Percentiles rank a stretch among this genome's conserved stretches.
phyloP scores from a whole-genome alignment of 1,140 invertebrate species.

The Drosophila sucinea region DNA sequence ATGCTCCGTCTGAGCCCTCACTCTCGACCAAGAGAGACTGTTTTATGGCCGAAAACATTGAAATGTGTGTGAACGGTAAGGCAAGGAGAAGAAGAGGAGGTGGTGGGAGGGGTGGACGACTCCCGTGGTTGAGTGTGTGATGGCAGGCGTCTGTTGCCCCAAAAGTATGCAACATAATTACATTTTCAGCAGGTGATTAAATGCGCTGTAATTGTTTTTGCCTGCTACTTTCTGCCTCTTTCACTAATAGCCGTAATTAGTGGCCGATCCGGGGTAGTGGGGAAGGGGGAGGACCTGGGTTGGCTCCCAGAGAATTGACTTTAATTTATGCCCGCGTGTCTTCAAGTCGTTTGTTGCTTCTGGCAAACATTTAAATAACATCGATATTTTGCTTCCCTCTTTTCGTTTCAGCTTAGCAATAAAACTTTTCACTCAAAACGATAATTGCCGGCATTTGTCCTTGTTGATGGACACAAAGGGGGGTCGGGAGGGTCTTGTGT shows the following conservation, averaged over 20 bases:
- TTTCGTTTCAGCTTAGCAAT: conserved; percentile 51
- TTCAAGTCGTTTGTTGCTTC: conserved; percentile 52
- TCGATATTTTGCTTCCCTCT: conserved; percentile 34
- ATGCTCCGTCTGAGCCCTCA: conserved; percentile 25
- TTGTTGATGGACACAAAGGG: conserved; percentile 17
- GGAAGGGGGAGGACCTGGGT: not conserved
- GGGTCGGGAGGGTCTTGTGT: not conserved
- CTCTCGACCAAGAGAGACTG: conserved; percentile 11
- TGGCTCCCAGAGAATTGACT: conserved; percentile 8
- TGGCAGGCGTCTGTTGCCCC: conserved; percentile 19
- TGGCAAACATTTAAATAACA: conserved; percentile 76
- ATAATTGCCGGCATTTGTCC: conserved; percentile 77
- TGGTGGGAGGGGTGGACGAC: not conserved
- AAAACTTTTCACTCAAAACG: conserved; percentile 82
- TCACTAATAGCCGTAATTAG: conserved; percentile 76
- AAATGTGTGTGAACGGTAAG: conserved; percentile 14
- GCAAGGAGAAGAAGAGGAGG: not conserved
- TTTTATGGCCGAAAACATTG: conserved; percentile 39
- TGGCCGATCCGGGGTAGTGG: conserved; percentile 41
- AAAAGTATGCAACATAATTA: conserved; percentile 80
- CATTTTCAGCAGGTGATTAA: conserved; percentile 83
- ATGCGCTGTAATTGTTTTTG: conserved; percentile 81
- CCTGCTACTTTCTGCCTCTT: conserved; percentile 40
- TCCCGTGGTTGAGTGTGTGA: not conserved
- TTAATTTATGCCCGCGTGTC: conserved; percentile 75